A percentile compares a stretch with the other conserved stretches of the same genome.
Conservation (phyloP, 2,113 vertebrate genomes). For the Myotis lucifugus region DNA sequence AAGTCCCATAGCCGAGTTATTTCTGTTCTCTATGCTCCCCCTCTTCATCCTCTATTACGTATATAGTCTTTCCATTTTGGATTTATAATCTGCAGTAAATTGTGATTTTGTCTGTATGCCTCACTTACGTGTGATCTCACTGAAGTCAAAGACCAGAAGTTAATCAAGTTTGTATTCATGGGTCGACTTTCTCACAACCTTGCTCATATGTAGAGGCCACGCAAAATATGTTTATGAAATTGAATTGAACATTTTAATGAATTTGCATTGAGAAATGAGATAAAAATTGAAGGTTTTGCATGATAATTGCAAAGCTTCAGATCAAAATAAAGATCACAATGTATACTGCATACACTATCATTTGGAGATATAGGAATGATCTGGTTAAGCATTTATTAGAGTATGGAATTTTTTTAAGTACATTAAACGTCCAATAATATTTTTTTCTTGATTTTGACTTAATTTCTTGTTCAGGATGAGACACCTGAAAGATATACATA, state of each 20-base stretch:
- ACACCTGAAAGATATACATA: not conserved
- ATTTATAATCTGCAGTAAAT: not conserved
- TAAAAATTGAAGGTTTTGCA: not conserved
- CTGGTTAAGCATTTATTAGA: not conserved
- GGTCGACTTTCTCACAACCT: not conserved
- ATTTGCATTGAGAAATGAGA: not conserved
- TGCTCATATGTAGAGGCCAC: not conserved
- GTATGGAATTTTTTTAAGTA: not conserved
- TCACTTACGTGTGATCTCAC: not conserved
- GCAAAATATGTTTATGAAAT: not conserved
- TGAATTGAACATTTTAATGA: conserved; percentile 7
- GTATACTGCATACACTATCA: not conserved
- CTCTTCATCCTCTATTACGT: not conserved
- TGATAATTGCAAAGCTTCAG: not conserved
- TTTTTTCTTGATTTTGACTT: not conserved
- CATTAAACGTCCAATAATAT: not conserved
- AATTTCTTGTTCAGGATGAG: conserved; percentile 40
- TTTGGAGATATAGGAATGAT: not conserved
- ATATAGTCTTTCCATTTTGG: not conserved
- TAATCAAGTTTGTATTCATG: not conserved
- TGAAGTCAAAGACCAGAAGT: not conserved
- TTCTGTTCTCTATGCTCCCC: not conserved
- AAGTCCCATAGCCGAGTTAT: not conserved
- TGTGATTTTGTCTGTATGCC: not conserved
- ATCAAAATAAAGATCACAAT: not conserved